Base-by-base conservation (phyloP, 2,888 invertebrate genomes). In the Caradrina kadenii region DNA sequence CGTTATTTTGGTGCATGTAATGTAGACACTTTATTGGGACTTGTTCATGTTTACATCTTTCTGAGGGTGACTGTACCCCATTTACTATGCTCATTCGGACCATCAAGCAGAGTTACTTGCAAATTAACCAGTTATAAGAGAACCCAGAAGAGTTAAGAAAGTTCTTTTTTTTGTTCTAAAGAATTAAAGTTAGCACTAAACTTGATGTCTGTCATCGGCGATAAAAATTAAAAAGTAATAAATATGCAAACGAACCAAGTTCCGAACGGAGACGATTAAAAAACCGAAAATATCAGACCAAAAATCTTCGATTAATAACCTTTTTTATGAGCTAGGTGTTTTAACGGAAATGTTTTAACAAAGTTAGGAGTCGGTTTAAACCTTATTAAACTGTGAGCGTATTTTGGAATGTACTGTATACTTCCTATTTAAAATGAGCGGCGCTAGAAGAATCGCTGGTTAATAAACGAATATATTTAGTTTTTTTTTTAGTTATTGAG, bases 171-270 rank as follows among this genome's bases (percentile, higher is more conserved):
- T 63, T 60, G 65, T 54, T 71, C 65, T 15, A 62, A 62, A 21
- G 55, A 71, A 60, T 62, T 55, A 64, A 72, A 75, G 61, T 68
- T 62, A 63, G 61, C 31, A 53, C 56, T 45, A 39, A 78, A 68
- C 59, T 79, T 59, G 55, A 56, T 66, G 59, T 50, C 82, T 80
- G 67, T 75, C 69, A 78, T 73, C 80, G 75, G 68, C 82, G 85
- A 87, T 88, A 86, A 90, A 71, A 82, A 90, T 89, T 90, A 86
- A 90, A 88, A 89, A 89, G 89, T 86, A 89, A 92, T 92, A 89
- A 92, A 91, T 90, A 92, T 92, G 91, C 90, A 88, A 91, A 91
- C 89, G 89, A 90, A 87, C 83, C 66, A 83, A 88, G 82, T 86
- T 87, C 74, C 65, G 71, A 66, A 74, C 75, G 77, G 77, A 75